Conservation (phyloP, 2,113 vertebrate species). For the Esox niger region DNA sequence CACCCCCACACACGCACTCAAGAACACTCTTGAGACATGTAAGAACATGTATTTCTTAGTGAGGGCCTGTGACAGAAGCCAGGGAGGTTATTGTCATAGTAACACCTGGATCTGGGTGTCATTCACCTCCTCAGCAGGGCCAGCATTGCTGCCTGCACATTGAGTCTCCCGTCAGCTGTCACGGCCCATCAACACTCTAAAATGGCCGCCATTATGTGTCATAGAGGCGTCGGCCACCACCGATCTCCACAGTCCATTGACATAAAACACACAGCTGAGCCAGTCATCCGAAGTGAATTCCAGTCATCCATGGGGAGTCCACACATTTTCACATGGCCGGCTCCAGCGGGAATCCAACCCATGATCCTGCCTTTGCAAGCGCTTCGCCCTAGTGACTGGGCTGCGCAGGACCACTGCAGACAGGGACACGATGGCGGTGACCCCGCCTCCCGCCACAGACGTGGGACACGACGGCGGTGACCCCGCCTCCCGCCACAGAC, state of each 20-base stretch:
- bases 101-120: too few species aligned
- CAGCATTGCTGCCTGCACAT: constrained; percentile 34
- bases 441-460: too few species aligned
- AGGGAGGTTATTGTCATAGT: constrained; percentile 11
- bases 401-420: too few species aligned
- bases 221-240: constrained; percentile 12
- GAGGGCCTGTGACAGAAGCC: neutral
- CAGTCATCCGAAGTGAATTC: too few species aligned
- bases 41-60: neutral
- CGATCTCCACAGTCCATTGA: neutral
- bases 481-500: too few species aligned
- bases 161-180: constrained; percentile 25
- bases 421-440: too few species aligned
- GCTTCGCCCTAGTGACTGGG: too few species aligned
- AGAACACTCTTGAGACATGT: neutral
- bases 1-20: neutral
- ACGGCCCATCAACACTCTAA: constrained; percentile 49
- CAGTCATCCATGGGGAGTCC: too few species aligned
- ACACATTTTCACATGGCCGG: too few species aligned
- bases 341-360: too few species aligned
- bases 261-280: neutral
- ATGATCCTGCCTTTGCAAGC: too few species aligned
- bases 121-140: constrained; percentile 26
- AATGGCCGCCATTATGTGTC: constrained; percentile 49
- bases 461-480: too few species aligned